Evolutionary conservation across 1,140 invertebrate species (phyloP).

Genomic region (Ips typographus): DNA sequence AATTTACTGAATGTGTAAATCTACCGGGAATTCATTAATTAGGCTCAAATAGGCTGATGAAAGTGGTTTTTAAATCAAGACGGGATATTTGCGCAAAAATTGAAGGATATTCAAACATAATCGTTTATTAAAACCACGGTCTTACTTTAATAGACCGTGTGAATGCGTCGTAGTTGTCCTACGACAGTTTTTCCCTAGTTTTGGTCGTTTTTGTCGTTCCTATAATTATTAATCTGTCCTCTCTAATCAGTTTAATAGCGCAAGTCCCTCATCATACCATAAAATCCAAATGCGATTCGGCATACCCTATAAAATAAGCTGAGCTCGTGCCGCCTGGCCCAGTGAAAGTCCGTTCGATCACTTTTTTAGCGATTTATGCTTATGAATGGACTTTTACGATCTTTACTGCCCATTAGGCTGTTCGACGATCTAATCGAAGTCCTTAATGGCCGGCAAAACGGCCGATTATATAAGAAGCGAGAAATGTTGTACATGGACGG

Average conservation of each 20-base stretch:
- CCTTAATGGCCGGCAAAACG: conserved; percentile 30
- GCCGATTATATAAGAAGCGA: conserved; percentile 31
- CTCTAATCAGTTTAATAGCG: background rate
- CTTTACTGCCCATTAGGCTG: conserved; percentile 35
- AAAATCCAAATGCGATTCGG: background rate
- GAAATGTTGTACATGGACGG: conserved; percentile 34
- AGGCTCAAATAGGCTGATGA: conserved; percentile 15
- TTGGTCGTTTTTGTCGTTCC: background rate
- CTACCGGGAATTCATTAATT: conserved; percentile 19
- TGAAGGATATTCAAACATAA: conserved; percentile 16
- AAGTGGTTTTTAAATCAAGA: conserved; percentile 12
- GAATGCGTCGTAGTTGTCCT: background rate
- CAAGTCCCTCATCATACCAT: background rate
- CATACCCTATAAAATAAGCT: conserved; percentile 14
- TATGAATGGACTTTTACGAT: conserved; percentile 38
- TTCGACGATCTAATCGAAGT: conserved; percentile 37
- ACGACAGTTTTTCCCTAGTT: background rate
- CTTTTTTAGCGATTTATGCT: conserved; percentile 37
- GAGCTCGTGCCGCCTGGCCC: conserved; percentile 36
- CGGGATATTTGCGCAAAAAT: conserved; percentile 23
- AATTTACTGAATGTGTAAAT: conserved; percentile 11
- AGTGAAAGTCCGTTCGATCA: conserved; percentile 32
- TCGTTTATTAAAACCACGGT: conserved; percentile 12
- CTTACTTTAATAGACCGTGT: conserved; percentile 4
- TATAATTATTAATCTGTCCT: background rate